phyloP scores from a whole-genome alignment of 2,888 invertebrate genomes.

The Campoletis raptor region DNA sequence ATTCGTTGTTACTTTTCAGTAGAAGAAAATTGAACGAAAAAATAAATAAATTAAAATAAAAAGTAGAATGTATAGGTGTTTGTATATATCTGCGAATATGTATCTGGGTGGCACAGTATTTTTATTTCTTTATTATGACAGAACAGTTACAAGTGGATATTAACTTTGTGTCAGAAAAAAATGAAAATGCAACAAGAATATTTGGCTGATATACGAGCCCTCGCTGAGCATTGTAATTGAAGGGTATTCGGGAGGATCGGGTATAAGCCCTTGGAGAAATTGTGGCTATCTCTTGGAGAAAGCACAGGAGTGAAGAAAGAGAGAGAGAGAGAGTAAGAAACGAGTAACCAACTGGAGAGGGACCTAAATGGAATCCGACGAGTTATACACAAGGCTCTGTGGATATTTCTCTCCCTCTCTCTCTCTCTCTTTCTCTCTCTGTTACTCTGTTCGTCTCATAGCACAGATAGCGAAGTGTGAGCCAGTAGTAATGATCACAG shows the following conservation, averaged over 20 bases:
- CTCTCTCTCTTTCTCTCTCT: slow-evolving; percentile 10
- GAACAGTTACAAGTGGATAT: slow-evolving; percentile 17
- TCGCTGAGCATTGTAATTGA: slow-evolving; percentile 55
- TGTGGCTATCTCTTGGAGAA: slow-evolving; percentile 51
- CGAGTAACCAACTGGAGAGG: slow-evolving; percentile 52
- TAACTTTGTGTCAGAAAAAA: slow-evolving; percentile 24
- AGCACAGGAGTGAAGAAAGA: not conserved
- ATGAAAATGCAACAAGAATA: slow-evolving; percentile 16
- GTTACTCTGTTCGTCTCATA: not conserved
- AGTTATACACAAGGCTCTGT: slow-evolving; percentile 19
- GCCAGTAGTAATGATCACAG: slow-evolving; percentile 33
- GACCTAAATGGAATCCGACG: slow-evolving; percentile 62
- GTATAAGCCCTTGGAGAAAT: slow-evolving; percentile 61
- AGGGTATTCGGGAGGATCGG: slow-evolving; percentile 60
- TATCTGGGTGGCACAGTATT: not conserved
- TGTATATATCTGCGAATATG: not conserved
- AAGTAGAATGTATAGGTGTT: not conserved
- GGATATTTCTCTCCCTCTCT: no score
- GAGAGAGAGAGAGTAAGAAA: slow-evolving; percentile 22
- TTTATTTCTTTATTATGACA: not conserved
- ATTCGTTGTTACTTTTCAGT: not conserved
- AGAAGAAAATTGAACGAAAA: not conserved
- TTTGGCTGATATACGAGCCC: slow-evolving; percentile 25
- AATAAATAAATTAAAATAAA: not conserved
- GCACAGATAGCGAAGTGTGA: slow-evolving; percentile 24